Evolutionary conservation across 2,888 invertebrate species (phyloP), one percentile per base, ranked within the genome.

Genomic region (Mimas tiliae): DNA sequence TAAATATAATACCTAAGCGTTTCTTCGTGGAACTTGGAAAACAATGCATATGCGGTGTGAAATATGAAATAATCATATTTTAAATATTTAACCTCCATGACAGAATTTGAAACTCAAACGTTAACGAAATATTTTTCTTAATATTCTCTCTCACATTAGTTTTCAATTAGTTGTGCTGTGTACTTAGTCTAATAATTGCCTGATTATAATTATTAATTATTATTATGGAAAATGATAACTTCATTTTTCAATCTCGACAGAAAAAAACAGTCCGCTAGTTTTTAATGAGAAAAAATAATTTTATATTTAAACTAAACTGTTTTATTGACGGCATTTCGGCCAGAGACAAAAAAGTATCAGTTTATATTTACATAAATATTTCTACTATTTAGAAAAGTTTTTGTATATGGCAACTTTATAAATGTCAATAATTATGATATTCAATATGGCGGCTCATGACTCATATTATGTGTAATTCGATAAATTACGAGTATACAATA

Each of bases 161-260:
- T 91, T 85, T 88, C 80, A 81, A 86, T 91, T 92, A 93, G 91
- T 90, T 90, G 93, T 93, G 93, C 92, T 89, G 93, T 93, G 92
- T 92, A 92, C 86, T 91, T 93, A 93, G 91, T 81, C 71, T 65
- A 65, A 65, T 89, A 87, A 87, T 81, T 84, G 85, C 83, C 84
- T 86, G 78, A 82, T 81, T 72, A 79, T 74, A 65, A 48, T 58
- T 34, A 62, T 75, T 75, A 70, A 73, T 77, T 70, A 69, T 67
- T 71, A 75, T 58, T 42, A 58, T 42, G 58, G 42, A 58, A 58
- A 65, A 48, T 58, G 27, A 47, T 50, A 55, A 76, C 71, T 72
- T 72, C 71, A 72, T 72, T 73, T 80, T 70, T 74, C 81, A 84
- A 84, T 91, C 91, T 91, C 92, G 82, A 86, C 76, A 81, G 77